Percentiles rank a stretch among this genome's conserved stretches.
Evolutionary conservation across 2,113 vertebrate genomes (phyloP).

Genomic region (Oplegnathus fasciatus): DNA sequence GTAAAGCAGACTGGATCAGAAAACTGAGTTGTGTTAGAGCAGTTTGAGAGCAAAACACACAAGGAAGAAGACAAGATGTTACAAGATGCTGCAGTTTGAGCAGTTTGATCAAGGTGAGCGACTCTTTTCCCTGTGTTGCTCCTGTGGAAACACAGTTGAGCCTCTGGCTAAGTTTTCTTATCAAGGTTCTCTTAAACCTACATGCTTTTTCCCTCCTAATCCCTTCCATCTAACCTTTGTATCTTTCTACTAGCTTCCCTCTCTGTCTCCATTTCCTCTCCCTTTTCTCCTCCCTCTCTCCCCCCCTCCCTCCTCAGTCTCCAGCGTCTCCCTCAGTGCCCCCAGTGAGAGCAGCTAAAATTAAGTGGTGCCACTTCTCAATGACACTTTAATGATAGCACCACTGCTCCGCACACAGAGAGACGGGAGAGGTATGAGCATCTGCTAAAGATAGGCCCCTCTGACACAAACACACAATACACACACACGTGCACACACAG

Average conservation of each 20-base stretch:
- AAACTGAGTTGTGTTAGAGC: background rate
- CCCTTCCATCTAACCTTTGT: constrained; percentile 67
- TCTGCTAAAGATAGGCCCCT: constrained; percentile 92
- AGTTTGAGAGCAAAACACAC: background rate
- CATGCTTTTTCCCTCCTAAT: constrained; percentile 82
- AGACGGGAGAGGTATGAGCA: constrained; percentile 92
- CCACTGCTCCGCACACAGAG: constrained; percentile 91
- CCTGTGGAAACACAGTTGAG: background rate
- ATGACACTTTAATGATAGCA: constrained; percentile 99
- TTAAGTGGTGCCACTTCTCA: constrained; percentile 99
- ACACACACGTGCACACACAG: constrained; percentile 26
- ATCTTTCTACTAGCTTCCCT: constrained; percentile 42
- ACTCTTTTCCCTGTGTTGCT: background rate
- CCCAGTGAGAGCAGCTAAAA: constrained; percentile 97
- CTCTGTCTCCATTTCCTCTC: constrained; percentile 51
- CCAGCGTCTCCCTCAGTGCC: constrained; percentile 74
- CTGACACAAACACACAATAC: constrained; percentile 75
- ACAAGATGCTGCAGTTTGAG: constrained; percentile 1
- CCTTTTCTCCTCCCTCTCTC: constrained; percentile 3
- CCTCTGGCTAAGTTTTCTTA: constrained; percentile 12
- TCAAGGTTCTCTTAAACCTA: constrained; percentile 81
- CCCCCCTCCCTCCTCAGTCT: constrained; percentile 54
- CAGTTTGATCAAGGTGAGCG: constrained; percentile 3
- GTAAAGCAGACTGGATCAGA: background rate
- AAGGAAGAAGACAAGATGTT: background rate